Evolutionary conservation across 1,140 invertebrate species (phyloP).

Genomic region (Leptinotarsa defecta): DNA sequence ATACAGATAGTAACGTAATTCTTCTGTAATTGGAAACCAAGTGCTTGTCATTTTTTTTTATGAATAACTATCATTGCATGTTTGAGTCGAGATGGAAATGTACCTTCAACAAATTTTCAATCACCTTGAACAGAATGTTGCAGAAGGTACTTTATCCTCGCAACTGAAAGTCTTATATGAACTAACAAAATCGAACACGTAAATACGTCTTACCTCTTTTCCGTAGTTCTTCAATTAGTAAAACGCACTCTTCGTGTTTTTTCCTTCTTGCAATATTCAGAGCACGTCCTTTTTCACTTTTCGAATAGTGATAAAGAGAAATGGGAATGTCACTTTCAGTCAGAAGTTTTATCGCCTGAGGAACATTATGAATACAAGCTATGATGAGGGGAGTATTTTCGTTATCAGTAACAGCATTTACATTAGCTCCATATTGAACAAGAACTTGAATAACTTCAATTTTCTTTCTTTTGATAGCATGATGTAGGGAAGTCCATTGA

Average conservation of each 20-base stretch:
- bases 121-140: too few species aligned
- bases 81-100: too few species aligned
- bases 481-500: neutral
- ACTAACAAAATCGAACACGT: too few species aligned
- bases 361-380: neutral
- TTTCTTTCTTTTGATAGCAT: slow-evolving; percentile 1
- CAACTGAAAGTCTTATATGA: too few species aligned
- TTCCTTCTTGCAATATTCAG: neutral
- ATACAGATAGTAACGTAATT: too few species aligned
- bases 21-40: too few species aligned
- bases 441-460: neutral
- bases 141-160: too few species aligned
- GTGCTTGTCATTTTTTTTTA: too few species aligned
- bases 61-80: too few species aligned
- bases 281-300: neutral
- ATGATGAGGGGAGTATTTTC: neutral
- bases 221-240: too few species aligned
- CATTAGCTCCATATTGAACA: neutral
- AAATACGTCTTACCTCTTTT: too few species aligned
- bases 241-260: neutral
- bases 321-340: neutral
- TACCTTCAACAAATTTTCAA: too few species aligned
- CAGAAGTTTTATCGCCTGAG: neutral
- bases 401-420: neutral
- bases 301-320: neutral